Percentiles rank a stretch among this genome's conserved stretches.
These are phyloP conservation scores for Amphibalanus amphitrite DNA, from an alignment of 1,140 invertebrate genomes.

Conservation along the genomic window DNA sequence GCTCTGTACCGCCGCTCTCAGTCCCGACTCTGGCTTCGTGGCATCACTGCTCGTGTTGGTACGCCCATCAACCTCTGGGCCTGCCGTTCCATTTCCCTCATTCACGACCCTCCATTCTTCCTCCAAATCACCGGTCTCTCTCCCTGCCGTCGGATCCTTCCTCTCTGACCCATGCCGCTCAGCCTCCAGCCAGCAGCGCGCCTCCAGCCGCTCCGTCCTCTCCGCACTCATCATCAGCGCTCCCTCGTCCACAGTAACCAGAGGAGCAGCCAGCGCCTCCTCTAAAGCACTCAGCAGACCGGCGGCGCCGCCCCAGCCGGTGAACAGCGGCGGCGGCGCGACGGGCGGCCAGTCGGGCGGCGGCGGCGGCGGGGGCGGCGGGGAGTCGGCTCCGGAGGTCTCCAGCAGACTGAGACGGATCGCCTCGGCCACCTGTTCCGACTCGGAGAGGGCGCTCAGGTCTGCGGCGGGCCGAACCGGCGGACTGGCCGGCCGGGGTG, in stretches of 20 bases:
- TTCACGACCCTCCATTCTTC: too few relatives aligned
- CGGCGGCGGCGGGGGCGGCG: too few relatives aligned
- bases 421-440: not conserved
- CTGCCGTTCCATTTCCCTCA: too few relatives aligned
- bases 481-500: too few relatives aligned
- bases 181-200: not conserved
- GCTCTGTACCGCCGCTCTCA: too few relatives aligned
- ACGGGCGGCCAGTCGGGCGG: not conserved
- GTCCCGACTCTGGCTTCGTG: too few relatives aligned
- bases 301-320: not conserved
- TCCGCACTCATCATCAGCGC: not conserved
- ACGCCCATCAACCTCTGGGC: too few relatives aligned
- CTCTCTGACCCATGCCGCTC: constrained; percentile 14
- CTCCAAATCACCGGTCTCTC: too few relatives aligned
- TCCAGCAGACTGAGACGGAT: not conserved
- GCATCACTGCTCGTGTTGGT: too few relatives aligned
- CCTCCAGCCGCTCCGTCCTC: too few relatives aligned
- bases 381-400: too few relatives aligned
- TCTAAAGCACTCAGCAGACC: not conserved
- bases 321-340: not conserved
- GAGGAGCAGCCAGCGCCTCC: not conserved
- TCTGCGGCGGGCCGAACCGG: not conserved
- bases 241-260: not conserved
- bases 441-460: not conserved
- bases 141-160: too few relatives aligned